Conservation (phyloP, 2,113 vertebrate species). For the Scortum barcoo region DNA sequence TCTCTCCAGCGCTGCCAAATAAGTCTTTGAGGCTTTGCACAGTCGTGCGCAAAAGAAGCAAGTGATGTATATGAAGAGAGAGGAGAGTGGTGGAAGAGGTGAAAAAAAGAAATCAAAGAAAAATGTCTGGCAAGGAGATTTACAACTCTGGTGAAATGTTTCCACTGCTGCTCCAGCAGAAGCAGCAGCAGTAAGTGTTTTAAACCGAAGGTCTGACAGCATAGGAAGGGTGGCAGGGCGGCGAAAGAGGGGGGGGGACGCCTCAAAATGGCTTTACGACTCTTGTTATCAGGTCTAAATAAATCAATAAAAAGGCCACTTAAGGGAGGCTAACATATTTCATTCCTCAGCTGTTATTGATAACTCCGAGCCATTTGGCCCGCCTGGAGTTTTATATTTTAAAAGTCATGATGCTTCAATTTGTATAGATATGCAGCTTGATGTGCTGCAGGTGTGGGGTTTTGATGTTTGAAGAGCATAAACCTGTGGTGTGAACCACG, state of each 20-base stretch:
- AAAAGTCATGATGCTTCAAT: constrained; percentile 66
- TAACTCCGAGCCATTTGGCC: constrained; percentile 51
- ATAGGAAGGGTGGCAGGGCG: constrained; percentile 58
- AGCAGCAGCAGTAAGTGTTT: constrained; percentile 70
- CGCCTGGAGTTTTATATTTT: constrained; percentile 55
- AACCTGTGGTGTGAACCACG: constrained; percentile 54
- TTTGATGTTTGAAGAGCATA: constrained; percentile 62
- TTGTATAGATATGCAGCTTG: constrained; percentile 68
- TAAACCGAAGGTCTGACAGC: constrained; percentile 60
- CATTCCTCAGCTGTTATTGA: constrained; percentile 64
- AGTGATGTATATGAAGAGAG: constrained; percentile 25
- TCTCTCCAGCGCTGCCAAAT: constrained; percentile 41
- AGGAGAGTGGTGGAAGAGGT: constrained; percentile 9
- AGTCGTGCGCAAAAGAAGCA: constrained; percentile 36
- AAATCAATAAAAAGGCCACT: constrained; percentile 76
- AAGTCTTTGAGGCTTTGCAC: constrained; percentile 62
- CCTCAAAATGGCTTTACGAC: constrained; percentile 71
- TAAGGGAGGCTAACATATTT: constrained; percentile 63
- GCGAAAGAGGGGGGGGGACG: constrained; percentile 6
- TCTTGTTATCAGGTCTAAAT: constrained; percentile 83
- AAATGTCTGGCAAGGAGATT: constrained; percentile 80
- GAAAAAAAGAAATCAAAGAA: constrained; percentile 75
- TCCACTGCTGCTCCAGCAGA: constrained; percentile 70
- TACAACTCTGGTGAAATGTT: constrained; percentile 77
- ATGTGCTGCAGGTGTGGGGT: constrained; percentile 67